Evolutionary conservation across 2,113 vertebrate genomes (phyloP).

Genomic region (Chionodraco myersi): DNA sequence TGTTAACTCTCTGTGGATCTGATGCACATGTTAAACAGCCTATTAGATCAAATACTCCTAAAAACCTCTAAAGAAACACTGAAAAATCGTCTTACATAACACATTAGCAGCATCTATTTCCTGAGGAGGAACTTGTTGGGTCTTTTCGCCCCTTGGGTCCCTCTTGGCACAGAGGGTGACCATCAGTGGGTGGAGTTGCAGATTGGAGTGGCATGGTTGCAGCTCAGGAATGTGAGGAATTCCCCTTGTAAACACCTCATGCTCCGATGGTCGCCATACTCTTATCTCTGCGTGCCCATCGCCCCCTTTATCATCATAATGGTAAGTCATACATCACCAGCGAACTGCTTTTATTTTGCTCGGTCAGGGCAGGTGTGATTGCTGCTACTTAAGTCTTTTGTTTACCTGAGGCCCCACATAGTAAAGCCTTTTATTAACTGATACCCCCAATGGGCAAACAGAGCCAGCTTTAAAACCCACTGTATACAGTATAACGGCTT

Average conservation of each 20-base stretch:
- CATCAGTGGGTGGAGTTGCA: slow-evolving; percentile 72
- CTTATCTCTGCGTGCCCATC: slow-evolving; percentile 75
- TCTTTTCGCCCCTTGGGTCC: slow-evolving; percentile 34
- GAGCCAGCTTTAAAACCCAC: slow-evolving; percentile 33
- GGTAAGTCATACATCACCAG: slow-evolving; percentile 59
- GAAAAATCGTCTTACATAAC: slow-evolving; percentile 52
- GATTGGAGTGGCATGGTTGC: slow-evolving; percentile 75
- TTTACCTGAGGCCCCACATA: slow-evolving; percentile 44
- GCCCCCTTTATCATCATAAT: slow-evolving; percentile 71
- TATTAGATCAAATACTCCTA: slow-evolving; percentile 3
- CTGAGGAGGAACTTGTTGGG: slow-evolving; percentile 10
- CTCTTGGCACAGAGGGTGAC: slow-evolving; percentile 57
- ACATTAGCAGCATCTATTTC: neutral
- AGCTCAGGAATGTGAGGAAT: slow-evolving; percentile 83
- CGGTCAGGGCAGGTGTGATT: slow-evolving; percentile 32
- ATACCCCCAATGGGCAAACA: slow-evolving; percentile 39
- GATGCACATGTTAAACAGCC: neutral
- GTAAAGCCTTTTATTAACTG: slow-evolving; percentile 16
- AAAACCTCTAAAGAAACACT: neutral
- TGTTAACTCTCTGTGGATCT: neutral
- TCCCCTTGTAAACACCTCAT: slow-evolving; percentile 79
- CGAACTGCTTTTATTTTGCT: slow-evolving; percentile 40
- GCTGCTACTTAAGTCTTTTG: slow-evolving; percentile 9
- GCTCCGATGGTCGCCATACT: slow-evolving; percentile 62
- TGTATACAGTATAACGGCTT: slow-evolving; percentile 43